These are phyloP conservation scores for Acromyrmex heyeri DNA, from an alignment of 1,140 invertebrate genomes.

Conservation along the genomic window DNA sequence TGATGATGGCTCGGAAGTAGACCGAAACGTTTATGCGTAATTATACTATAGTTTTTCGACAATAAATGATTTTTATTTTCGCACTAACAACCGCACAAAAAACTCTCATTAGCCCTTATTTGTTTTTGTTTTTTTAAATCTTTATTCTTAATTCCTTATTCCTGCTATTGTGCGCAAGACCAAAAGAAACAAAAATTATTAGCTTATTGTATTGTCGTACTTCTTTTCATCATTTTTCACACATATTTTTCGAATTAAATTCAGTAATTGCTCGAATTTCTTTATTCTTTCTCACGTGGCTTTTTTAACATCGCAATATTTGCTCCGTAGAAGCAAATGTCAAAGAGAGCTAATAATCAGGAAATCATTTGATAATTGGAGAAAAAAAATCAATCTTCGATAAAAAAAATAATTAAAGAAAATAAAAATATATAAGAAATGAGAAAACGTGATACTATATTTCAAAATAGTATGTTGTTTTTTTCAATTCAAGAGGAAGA, in stretches of 20 bases:
- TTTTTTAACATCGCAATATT: background rate
- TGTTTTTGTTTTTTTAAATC: too few species aligned
- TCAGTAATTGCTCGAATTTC: background rate
- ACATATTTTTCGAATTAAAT: background rate
- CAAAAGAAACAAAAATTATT: too few species aligned
- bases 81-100: too few species aligned
- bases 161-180: too few species aligned
- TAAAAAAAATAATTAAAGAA: background rate
- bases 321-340: background rate
- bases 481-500: slow-evolving; percentile 1
- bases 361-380: background rate
- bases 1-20: too few species aligned
- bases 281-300: background rate
- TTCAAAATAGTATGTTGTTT: background rate
- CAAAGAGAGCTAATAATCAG: background rate
- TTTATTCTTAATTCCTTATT: too few species aligned
- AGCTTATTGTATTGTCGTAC: background rate
- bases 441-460: background rate
- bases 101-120: too few species aligned
- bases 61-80: too few species aligned
- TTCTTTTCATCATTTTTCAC: background rate
- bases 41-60: too few species aligned
- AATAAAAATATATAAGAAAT: background rate
- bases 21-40: too few species aligned
- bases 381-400: background rate